phyloP scores from a whole-genome alignment of 2,113 vertebrate species.

The Campylorhamphus procurvoides region DNA sequence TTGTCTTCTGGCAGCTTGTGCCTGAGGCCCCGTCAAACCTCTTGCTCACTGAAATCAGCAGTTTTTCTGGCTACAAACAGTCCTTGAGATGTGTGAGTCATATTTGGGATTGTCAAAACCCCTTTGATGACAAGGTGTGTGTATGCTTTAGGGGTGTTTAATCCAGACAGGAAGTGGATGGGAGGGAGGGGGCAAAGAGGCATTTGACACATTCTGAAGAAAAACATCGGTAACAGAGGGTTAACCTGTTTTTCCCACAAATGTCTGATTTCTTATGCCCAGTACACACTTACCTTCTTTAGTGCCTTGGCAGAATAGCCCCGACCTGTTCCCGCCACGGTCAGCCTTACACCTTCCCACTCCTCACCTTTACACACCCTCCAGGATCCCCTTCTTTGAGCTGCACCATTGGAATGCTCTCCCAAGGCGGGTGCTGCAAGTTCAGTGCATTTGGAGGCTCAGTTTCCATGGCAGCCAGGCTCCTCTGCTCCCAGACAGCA shows the following conservation, averaged over 20 bases:
- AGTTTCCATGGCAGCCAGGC: constrained; percentile 88
- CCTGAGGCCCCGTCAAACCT: background rate
- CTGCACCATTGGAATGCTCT: constrained; percentile 68
- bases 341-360: background rate
- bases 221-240: background rate
- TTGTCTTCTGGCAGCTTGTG: background rate
- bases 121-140: background rate
- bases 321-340: accelerated
- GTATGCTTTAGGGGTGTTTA: background rate
- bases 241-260: background rate
- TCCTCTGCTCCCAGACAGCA: constrained; percentile 72
- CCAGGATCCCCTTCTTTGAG: constrained; percentile 44
- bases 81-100: background rate
- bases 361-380: background rate
- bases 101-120: background rate
- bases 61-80: background rate
- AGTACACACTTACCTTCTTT: background rate
- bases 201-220: background rate
- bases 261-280: background rate
- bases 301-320: background rate
- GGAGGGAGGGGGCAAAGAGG: background rate
- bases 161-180: background rate
- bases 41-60: background rate
- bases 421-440: constrained; percentile 53
- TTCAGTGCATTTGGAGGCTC: constrained; percentile 66